Percentiles rank a stretch among this genome's conserved stretches.
These are phyloP conservation scores for Synanthedon formicaeformis DNA, from an alignment of 2,888 invertebrate genomes.

Conservation along the genomic window DNA sequence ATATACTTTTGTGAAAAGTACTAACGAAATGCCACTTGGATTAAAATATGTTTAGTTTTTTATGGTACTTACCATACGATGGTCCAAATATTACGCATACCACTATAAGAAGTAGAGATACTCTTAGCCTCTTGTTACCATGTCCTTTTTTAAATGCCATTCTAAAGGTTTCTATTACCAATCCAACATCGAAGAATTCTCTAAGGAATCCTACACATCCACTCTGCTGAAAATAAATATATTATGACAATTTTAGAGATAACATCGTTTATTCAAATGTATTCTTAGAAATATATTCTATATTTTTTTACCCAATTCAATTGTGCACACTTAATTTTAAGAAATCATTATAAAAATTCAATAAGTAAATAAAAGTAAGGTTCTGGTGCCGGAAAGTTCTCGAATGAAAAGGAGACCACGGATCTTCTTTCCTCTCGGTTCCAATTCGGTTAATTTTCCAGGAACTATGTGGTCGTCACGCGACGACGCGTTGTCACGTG, in stretches of 20 bases:
- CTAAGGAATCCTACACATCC: constrained; percentile 39
- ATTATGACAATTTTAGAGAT: not conserved
- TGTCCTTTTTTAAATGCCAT: constrained; percentile 82
- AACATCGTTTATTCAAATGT: not conserved
- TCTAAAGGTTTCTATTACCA: constrained; percentile 80
- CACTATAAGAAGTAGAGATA: constrained; percentile 80
- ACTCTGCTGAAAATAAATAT: constrained; percentile 19
- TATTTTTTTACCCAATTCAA: constrained; percentile 1
- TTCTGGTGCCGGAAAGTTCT: no score
- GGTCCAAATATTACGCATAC: constrained; percentile 88
- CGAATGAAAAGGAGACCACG: no score
- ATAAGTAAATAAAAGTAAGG: no score
- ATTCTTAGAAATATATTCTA: not conserved
- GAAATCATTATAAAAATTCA: no score
- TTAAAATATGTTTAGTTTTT: no score
- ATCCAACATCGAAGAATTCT: constrained; percentile 81
- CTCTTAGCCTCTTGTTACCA: constrained; percentile 77
- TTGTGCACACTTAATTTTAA: not conserved
- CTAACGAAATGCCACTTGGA: no score
- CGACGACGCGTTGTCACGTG: no score
- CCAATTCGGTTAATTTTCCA: no score
- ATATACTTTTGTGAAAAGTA: no score
- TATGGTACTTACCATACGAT: constrained; percentile 75
- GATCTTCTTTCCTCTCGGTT: no score
- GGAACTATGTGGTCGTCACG: no score